Evolutionary conservation across 2,888 invertebrate genomes (phyloP).

Genomic region (Drosophila yooni): DNA sequence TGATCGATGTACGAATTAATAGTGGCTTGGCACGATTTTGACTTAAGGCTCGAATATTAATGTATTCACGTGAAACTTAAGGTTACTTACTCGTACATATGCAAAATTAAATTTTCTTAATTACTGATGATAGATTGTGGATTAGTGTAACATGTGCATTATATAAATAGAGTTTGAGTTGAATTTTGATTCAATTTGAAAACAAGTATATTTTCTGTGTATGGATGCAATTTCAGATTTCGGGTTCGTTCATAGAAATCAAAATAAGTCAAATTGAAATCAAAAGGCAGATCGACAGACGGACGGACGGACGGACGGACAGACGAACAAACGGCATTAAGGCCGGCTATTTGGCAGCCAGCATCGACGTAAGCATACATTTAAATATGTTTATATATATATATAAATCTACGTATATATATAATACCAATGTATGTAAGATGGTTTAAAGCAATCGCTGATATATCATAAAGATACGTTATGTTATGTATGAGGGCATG

Average conservation of each 20-base stretch:
- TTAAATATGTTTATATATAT: constrained; percentile 5
- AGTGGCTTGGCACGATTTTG: background rate
- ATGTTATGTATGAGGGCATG: constrained; percentile 40
- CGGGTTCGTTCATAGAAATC: background rate
- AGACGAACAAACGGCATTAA: constrained; percentile 40
- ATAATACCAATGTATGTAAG: background rate
- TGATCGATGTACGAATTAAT: background rate
- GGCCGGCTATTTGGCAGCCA: constrained; percentile 63
- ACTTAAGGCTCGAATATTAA: background rate
- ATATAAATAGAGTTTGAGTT: background rate
- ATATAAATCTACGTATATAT: constrained; percentile 2
- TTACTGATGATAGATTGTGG: background rate
- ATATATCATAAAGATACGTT: constrained; percentile 11
- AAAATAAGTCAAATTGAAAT: constrained; percentile 14
- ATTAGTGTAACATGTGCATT: background rate
- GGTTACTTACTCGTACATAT: no score
- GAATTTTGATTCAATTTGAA: background rate
- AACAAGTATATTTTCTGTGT: background rate
- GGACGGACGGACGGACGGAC: constrained; percentile 22
- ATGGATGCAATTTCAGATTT: background rate
- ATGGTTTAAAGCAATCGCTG: constrained; percentile 10
- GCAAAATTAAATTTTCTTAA: background rate
- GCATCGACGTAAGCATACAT: constrained; percentile 64
- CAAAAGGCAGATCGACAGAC: constrained; percentile 32
- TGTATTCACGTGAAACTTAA: background rate